A percentile compares a stretch with the other conserved stretches of the same genome.
These are phyloP conservation scores for Nymphalis c-album DNA, from an alignment of 2,888 invertebrate genomes.

Conservation along the genomic window DNA sequence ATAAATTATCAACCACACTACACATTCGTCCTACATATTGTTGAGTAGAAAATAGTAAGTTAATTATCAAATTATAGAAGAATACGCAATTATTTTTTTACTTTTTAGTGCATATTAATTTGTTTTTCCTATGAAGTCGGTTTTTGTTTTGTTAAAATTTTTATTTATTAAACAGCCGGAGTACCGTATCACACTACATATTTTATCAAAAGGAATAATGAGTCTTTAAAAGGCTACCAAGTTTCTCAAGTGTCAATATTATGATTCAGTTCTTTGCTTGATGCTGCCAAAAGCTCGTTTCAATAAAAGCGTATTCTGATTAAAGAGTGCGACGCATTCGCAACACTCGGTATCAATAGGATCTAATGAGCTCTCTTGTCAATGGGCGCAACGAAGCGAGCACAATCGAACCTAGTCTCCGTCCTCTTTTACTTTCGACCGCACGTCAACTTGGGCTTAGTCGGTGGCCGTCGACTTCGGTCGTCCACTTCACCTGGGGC, in stretches of 20 bases:
- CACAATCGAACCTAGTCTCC: slow-evolving; percentile 51
- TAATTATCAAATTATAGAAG: too few relatives aligned
- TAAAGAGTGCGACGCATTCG: slow-evolving; percentile 6
- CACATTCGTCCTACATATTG: too few relatives aligned
- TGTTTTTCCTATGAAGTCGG: too few relatives aligned
- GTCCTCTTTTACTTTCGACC: slow-evolving; percentile 58
- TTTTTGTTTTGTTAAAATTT: too few relatives aligned
- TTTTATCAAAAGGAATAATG: background rate
- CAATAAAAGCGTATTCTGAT: slow-evolving; percentile 7
- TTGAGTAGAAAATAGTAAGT: too few relatives aligned
- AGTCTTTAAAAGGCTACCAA: background rate
- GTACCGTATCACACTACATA: too few relatives aligned
- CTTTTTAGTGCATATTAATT: too few relatives aligned
- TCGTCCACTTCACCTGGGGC: slow-evolving; percentile 53
- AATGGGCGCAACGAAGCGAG: slow-evolving; percentile 53
- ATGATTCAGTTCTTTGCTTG: background rate
- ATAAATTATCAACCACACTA: too few relatives aligned
- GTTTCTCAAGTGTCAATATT: background rate
- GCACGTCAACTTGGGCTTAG: slow-evolving; percentile 47
- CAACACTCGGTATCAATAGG: slow-evolving; percentile 42
- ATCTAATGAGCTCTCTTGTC: slow-evolving; percentile 62
- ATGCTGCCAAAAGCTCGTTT: background rate
- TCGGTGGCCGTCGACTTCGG: slow-evolving; percentile 47
- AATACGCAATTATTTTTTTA: too few relatives aligned
- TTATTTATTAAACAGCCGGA: too few relatives aligned